phyloP scores from a whole-genome alignment of 30 jellyfish, hydroid and myxozoan genomes.

The Aurelia aurita complex sp. Pacific region DNA sequence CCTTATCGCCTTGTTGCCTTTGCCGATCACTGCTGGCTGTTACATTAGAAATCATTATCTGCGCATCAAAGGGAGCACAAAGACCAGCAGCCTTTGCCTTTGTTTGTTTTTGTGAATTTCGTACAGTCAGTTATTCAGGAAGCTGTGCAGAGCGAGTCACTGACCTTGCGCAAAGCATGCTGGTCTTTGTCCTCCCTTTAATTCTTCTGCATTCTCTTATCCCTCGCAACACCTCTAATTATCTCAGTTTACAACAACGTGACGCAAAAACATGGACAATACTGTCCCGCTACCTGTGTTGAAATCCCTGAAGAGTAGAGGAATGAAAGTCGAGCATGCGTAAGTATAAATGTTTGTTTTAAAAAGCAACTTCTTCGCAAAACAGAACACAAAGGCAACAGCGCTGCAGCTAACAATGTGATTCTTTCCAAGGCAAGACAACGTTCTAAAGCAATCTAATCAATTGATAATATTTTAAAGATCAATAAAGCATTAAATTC shows the following conservation, averaged over 20 bases:
- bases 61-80: background rate
- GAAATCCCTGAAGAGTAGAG: slow-evolving; percentile 14
- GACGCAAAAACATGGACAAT: slow-evolving; percentile 16
- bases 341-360: slow-evolving; percentile 16
- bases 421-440: slow-evolving; percentile 25
- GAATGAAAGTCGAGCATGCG: slow-evolving; percentile 15
- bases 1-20: slow-evolving; percentile 24
- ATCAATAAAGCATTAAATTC: background rate
- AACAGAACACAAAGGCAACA: slow-evolving; percentile 13
- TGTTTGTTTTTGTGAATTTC: too few species aligned
- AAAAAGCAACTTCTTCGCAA: background rate
- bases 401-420: slow-evolving; percentile 22
- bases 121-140: too few species aligned
- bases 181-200: background rate
- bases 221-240: slow-evolving; percentile 18
- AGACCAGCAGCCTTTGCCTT: too few species aligned
- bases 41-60: background rate
- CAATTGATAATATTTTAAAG: slow-evolving; percentile 1
- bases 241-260: slow-evolving; percentile 6
- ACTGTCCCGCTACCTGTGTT: slow-evolving; percentile 24
- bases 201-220: slow-evolving; percentile 3
- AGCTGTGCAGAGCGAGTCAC: too few species aligned
- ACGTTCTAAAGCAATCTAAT: background rate
- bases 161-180: too few species aligned
- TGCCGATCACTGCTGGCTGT: slow-evolving; percentile 5